These are phyloP conservation scores for Dolichomitus sp. DNA, from an alignment of 2,888 invertebrate species.

Conservation along the genomic window DNA sequence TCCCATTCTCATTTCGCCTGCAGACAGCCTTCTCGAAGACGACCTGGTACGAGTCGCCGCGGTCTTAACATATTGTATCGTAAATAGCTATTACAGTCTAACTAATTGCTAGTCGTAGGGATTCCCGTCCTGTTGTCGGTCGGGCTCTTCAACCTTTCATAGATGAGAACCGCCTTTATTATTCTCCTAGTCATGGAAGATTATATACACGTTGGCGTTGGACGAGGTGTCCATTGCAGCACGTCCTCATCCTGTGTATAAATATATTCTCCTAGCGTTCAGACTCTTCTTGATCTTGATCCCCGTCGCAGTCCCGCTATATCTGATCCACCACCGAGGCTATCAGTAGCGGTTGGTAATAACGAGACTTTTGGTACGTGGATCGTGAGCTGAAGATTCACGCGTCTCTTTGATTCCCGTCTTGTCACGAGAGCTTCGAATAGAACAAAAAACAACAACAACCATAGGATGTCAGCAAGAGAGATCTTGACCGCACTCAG, in stretches of 20 bases:
- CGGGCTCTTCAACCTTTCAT: slow-evolving; percentile 62
- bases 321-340: slow-evolving; percentile 8
- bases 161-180: slow-evolving; percentile 63
- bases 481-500: slow-evolving; percentile 72
- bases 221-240: neutral
- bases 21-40: slow-evolving; percentile 28
- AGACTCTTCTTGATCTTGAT: slow-evolving; percentile 13
- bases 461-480: slow-evolving; percentile 26
- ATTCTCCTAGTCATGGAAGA: slow-evolving; percentile 39
- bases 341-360: slow-evolving; percentile 21
- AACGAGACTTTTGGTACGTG: slow-evolving; percentile 20
- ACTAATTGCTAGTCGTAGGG: slow-evolving; percentile 68
- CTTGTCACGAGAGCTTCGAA: slow-evolving; percentile 33
- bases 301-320: slow-evolving; percentile 21
- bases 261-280: neutral
- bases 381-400: slow-evolving; percentile 21
- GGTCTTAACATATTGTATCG: slow-evolving; percentile 51
- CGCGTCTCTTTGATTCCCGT: slow-evolving; percentile 37
- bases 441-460: slow-evolving; percentile 6
- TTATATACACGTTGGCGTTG: slow-evolving; percentile 15
- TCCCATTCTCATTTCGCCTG: slow-evolving; percentile 24
- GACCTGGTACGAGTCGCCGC: slow-evolving; percentile 32
- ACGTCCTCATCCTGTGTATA: neutral
- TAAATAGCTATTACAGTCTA: slow-evolving; percentile 65
- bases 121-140: slow-evolving; percentile 65